Evolutionary conservation across 1,140 invertebrate genomes (phyloP).

Genomic region (Drosophila ogumai): DNA sequence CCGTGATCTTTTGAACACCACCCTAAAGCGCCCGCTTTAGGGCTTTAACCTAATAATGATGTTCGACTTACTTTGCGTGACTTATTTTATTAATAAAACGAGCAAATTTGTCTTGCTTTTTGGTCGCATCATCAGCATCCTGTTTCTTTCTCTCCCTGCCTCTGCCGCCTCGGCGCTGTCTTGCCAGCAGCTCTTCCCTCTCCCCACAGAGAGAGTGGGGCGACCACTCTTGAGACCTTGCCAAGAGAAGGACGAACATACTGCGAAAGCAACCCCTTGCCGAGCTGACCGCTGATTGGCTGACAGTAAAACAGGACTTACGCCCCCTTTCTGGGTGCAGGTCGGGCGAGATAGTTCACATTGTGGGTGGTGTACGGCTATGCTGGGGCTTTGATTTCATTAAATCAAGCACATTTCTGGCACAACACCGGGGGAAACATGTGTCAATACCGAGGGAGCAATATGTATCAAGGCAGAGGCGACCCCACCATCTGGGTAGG

Average conservation of each 20-base stretch:
- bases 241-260: conserved; percentile 37
- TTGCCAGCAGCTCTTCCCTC: background rate
- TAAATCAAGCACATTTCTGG: conserved; percentile 69
- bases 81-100: conserved; percentile 84
- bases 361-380: conserved; percentile 58
- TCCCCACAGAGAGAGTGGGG: background rate
- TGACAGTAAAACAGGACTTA: conserved; percentile 6
- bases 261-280: conserved; percentile 14
- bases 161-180: conserved; percentile 39
- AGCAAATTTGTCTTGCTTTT: conserved; percentile 83
- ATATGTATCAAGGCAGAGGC: conserved; percentile 28
- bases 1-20: conserved; percentile 25
- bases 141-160: conserved; percentile 21
- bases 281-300: conserved; percentile 19
- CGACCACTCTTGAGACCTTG: background rate
- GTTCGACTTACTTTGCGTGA: conserved; percentile 83
- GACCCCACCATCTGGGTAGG: conserved; percentile 14
- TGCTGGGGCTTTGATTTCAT: conserved; percentile 65
- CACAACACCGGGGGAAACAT: conserved; percentile 19
- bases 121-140: conserved; percentile 59
- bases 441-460: conserved; percentile 13
- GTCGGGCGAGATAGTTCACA: background rate
- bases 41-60: conserved; percentile 84
- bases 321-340: conserved; percentile 21
- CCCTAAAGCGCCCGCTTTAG: conserved; percentile 79